phyloP scores from a whole-genome alignment of 2,888 invertebrate species.

The Xylota segnis region DNA sequence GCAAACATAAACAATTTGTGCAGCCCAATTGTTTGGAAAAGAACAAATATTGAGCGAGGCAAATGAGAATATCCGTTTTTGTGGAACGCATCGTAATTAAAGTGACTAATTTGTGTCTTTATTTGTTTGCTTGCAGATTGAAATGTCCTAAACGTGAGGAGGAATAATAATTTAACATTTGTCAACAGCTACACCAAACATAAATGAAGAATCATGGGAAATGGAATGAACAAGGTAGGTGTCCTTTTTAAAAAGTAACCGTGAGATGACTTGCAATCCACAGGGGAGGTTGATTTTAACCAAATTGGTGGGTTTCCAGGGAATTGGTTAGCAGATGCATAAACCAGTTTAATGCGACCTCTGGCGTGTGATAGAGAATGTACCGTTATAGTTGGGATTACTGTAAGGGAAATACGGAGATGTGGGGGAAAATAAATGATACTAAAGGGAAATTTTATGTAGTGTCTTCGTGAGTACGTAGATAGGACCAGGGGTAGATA shows the following conservation, averaged over 20 bases:
- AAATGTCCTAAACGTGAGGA: slow-evolving; percentile 18
- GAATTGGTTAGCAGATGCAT: background rate
- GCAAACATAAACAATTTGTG: slow-evolving; percentile 6
- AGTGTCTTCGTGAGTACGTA: too few species aligned
- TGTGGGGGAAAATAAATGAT: background rate
- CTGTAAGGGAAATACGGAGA: background rate
- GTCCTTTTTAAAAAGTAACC: slow-evolving; percentile 10
- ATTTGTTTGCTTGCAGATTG: slow-evolving; percentile 53
- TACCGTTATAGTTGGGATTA: background rate
- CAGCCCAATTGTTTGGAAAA: slow-evolving; percentile 33
- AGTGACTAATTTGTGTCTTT: slow-evolving; percentile 13
- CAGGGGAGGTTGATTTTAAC: background rate
- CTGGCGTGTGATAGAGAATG: background rate
- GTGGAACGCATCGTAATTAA: slow-evolving; percentile 22
- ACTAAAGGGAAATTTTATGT: background rate
- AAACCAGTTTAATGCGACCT: background rate
- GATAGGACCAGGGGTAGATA: too few species aligned
- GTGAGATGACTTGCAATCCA: slow-evolving; percentile 21
- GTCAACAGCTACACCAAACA: slow-evolving; percentile 75
- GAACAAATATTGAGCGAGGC: slow-evolving; percentile 37
- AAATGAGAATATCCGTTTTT: slow-evolving; percentile 34
- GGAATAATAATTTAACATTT: slow-evolving; percentile 52
- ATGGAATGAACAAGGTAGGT: slow-evolving; percentile 96
- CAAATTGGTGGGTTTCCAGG: background rate
- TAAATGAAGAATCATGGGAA: slow-evolving; percentile 89